Evolutionary conservation across 2,797 vertebrate genomes (phyloP), one percentile per base, ranked within the genome.

Genomic region (Neosilurus mollespiculum): DNA sequence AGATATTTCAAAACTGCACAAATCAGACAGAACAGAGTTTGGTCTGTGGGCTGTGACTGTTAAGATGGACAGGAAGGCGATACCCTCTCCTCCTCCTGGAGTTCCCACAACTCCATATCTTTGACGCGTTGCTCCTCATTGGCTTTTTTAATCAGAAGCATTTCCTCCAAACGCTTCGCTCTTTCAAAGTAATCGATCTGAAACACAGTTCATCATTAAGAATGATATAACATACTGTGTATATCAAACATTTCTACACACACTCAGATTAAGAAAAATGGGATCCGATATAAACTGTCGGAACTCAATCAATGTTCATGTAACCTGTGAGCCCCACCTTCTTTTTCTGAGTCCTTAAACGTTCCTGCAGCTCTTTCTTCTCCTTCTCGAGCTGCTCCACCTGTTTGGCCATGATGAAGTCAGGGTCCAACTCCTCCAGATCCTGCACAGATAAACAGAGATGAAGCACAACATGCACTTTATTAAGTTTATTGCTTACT

Each of bases 401-500:
- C 88, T 99, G 98, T 91, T 99, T 99, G 82, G 98, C 98, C 98
- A 99, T 99, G 92, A 99, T 99, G 91, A 99, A 99, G 91, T 99
- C 98, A 24, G 98, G 97, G 90, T 99, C 98, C 91, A 99, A 89
- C 89, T 99, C 98, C 90, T 99, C 98, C 88, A 99, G 95, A 89
- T 99, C 96, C 98, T 99, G 89, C 24, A 78, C 0, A 83, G 53
- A 87, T 20, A 66, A 43, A 72, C 43, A 72, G 8, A 53, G 3
- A 37, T 22, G 8, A 43, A 43, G 37, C 37, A 43, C 37, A 6
- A 6, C 37, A 43, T 6, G 6, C 2, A 43, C 37, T 43, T 43
- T 43, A 43, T 43, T 43, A 43, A 43, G 37, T 43, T 43, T 43
- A 43, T 43, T 43, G 37, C 37, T 2, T 2, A 6, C 37, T 43